Conservation (phyloP, 2,797 vertebrate genomes). For the Molossus alvarezi region DNA sequence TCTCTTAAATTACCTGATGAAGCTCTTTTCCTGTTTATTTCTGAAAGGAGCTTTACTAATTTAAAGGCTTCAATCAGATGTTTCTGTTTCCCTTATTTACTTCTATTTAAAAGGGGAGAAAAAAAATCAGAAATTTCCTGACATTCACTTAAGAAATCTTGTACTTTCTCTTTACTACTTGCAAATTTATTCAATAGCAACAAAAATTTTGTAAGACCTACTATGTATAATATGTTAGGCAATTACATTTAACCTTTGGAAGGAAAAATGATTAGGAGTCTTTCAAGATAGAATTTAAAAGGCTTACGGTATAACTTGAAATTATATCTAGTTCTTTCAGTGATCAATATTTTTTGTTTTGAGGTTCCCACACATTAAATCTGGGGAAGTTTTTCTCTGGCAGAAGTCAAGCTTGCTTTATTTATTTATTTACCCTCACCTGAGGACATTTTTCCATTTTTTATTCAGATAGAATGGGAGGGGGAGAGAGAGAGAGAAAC, state of each 20-base stretch:
- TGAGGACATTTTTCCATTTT: no score
- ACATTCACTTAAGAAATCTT: slow-evolving; percentile 56
- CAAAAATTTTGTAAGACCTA: slow-evolving; percentile 43
- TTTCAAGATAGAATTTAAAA: slow-evolving; percentile 51
- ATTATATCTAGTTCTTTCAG: slow-evolving; percentile 61
- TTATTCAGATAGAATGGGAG: no score
- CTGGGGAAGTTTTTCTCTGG: slow-evolving; percentile 34
- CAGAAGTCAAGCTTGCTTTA: slow-evolving; percentile 49
- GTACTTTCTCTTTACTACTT: slow-evolving; percentile 50
- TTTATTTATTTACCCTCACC: no score
- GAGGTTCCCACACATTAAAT: slow-evolving; percentile 37
- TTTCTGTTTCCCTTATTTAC: slow-evolving; percentile 45
- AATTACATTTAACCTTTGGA: slow-evolving; percentile 71
- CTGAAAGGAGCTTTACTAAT: slow-evolving; percentile 61
- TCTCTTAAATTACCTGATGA: slow-evolving; percentile 59
- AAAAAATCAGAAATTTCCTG: slow-evolving; percentile 36
- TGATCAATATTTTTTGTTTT: slow-evolving; percentile 64
- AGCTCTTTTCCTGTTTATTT: slow-evolving; percentile 47
- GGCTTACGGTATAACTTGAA: slow-evolving; percentile 59
- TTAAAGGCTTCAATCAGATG: slow-evolving; percentile 59
- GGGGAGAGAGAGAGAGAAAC: no score
- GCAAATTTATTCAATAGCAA: slow-evolving; percentile 57
- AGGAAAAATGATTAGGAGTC: slow-evolving; percentile 57
- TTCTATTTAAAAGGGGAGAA: slow-evolving; percentile 42
- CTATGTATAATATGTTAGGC: not conserved